These are phyloP conservation scores for Drosophila villosipedis DNA, from an alignment of 2,888 invertebrate genomes.

Conservation along the genomic window DNA sequence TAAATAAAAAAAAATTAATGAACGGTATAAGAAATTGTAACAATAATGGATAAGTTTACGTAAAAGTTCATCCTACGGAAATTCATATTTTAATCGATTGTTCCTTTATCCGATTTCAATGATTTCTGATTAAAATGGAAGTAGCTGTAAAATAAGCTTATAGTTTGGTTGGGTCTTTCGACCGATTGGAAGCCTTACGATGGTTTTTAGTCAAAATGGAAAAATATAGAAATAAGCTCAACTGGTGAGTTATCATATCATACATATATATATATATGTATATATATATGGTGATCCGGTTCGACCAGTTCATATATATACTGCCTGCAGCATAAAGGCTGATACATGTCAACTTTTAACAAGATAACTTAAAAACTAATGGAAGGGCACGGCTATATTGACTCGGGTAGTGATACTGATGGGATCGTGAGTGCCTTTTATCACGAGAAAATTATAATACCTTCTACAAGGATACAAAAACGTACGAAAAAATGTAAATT, in stretches of 20 bases:
- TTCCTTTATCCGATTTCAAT: not conserved
- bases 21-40: not conserved
- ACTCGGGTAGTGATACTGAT: not conserved
- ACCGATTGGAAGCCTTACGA: rapidly evolving
- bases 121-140: not conserved
- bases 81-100: not conserved
- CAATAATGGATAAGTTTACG: not conserved
- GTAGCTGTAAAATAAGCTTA: rapidly evolving
- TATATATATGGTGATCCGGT: not conserved
- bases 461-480: not conserved
- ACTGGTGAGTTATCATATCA: too few relatives aligned
- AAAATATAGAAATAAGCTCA: not conserved
- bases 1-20: too few relatives aligned
- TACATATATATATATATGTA: too few relatives aligned
- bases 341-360: not conserved
- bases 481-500: not conserved
- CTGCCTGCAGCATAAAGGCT: not conserved
- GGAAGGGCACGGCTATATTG: too few relatives aligned
- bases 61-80: not conserved
- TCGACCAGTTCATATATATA: not conserved
- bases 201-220: not conserved
- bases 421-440: too few relatives aligned
- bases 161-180: not conserved
- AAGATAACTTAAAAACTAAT: not conserved
- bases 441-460: not conserved